Evolutionary conservation across 2,797 vertebrate genomes (phyloP).

Genomic region (Peromyscus aztecus): DNA sequence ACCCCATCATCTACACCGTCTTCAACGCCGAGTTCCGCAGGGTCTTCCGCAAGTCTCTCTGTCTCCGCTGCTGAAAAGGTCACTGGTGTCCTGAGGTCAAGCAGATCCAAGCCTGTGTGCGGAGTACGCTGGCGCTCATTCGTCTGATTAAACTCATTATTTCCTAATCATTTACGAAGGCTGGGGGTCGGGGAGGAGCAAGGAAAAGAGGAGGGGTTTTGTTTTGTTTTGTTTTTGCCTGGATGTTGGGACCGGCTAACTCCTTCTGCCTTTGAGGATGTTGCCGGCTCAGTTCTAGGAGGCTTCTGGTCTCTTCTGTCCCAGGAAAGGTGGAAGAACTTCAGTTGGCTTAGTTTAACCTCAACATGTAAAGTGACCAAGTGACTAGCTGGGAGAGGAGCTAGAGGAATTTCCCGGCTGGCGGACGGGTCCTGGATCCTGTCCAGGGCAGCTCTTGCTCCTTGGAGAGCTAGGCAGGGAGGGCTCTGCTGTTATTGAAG

Average conservation of each 20-base stretch:
- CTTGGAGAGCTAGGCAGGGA: not conserved
- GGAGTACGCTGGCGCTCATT: not conserved
- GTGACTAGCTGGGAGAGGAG: not conserved
- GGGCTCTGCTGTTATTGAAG: not conserved
- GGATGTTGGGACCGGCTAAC: not conserved
- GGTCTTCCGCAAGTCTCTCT: slow-evolving; percentile 94
- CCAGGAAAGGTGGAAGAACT: no score
- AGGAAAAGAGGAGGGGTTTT: not conserved
- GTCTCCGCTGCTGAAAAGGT: slow-evolving; percentile 85
- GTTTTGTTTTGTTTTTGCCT: not conserved
- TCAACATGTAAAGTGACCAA: no score
- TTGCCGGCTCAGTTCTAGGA: not conserved
- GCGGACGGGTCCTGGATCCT: not conserved
- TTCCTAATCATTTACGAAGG: not conserved
- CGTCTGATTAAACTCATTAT: not conserved
- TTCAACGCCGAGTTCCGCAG: slow-evolving; percentile 96
- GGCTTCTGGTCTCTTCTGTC: no score
- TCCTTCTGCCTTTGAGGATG: not conserved
- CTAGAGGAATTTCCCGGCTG: not conserved
- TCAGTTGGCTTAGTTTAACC: not conserved
- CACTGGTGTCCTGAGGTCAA: not conserved
- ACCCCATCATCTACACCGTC: slow-evolving; percentile 96
- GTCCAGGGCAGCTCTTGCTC: not conserved
- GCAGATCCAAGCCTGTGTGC: not conserved
- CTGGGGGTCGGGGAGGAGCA: not conserved